Conservation (phyloP, 1,140 invertebrate species). For the Drosophila lini region DNA sequence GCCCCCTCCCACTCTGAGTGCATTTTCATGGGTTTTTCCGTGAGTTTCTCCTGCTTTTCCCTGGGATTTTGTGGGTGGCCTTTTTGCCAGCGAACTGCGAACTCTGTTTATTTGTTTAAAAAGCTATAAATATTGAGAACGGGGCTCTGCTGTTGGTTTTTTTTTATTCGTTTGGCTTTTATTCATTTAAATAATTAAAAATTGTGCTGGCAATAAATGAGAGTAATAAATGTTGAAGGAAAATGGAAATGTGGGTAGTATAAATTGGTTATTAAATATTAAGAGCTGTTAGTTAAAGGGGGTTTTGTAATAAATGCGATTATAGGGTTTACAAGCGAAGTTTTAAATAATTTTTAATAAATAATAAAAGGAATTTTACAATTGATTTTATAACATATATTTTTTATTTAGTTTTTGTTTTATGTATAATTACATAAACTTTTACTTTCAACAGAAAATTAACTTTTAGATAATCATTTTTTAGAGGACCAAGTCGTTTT, state of each 20-base stretch:
- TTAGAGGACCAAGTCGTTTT: neutral
- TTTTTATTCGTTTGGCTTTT: conserved; percentile 45
- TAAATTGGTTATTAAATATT: conserved; percentile 16
- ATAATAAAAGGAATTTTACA: neutral
- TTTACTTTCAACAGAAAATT: too few species aligned
- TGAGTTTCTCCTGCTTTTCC: conserved; percentile 19
- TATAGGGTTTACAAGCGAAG: neutral
- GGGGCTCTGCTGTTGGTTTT: conserved; percentile 29
- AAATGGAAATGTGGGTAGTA: conserved; percentile 9
- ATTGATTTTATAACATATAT: neutral
- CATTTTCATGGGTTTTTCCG: conserved; percentile 60
- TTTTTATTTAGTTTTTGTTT: too few species aligned
- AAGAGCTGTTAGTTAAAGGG: neutral
- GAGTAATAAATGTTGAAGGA: conserved; percentile 31
- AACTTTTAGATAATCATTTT: neutral
- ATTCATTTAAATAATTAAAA: conserved; percentile 76
- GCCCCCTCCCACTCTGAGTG: conserved; percentile 50
- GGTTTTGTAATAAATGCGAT: neutral
- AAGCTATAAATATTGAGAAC: conserved; percentile 82
- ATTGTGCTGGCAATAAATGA: conserved; percentile 44
- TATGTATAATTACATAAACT: too few species aligned
- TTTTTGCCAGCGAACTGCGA: conserved; percentile 56
- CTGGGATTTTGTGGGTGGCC: conserved; percentile 55
- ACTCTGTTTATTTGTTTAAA: conserved; percentile 84
- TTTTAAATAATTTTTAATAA: neutral